These are phyloP conservation scores for Platygyra sinensis DNA, from an alignment of 64 coral and sea anemone genomes.

Conservation along the genomic window DNA sequence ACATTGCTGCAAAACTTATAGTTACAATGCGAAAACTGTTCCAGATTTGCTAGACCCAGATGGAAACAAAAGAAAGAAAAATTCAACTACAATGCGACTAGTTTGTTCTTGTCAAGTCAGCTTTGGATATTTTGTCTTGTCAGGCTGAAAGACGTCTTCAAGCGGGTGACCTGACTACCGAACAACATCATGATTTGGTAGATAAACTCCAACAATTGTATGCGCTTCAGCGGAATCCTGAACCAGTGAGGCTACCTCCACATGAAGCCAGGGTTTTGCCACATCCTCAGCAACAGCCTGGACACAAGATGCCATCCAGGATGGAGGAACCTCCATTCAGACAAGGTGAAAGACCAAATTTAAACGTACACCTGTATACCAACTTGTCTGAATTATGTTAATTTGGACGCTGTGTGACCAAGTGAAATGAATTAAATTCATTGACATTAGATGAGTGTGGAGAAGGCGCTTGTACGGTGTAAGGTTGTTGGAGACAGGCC, in stretches of 20 bases:
- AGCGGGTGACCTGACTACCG: conserved; percentile 75
- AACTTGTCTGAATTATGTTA: too few relatives aligned
- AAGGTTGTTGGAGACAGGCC: too few relatives aligned
- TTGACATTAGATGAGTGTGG: too few relatives aligned
- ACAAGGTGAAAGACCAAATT: conserved; percentile 37
- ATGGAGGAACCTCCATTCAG: conserved; percentile 1
- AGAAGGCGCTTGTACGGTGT: too few relatives aligned
- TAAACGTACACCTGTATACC: too few relatives aligned
- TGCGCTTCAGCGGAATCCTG: conserved; percentile 86
- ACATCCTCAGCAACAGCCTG: neutral
- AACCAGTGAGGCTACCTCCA: conserved; percentile 31
- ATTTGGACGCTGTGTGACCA: neutral
- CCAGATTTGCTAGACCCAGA: too few relatives aligned
- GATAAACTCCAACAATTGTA: conserved; percentile 96
- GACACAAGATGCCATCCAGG: neutral
- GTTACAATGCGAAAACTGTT: too few relatives aligned
- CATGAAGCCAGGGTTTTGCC: neutral
- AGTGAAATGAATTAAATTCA: neutral
- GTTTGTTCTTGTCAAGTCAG: neutral
- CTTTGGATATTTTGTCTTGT: neutral
- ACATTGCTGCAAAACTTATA: too few relatives aligned
- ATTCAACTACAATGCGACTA: too few relatives aligned
- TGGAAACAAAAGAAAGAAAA: too few relatives aligned
- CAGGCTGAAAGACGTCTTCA: conserved; percentile 76
- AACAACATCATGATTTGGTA: conserved; percentile 86